Evolutionary conservation across 1,140 invertebrate species (phyloP).

Genomic region (Campoletis sonorensis): DNA sequence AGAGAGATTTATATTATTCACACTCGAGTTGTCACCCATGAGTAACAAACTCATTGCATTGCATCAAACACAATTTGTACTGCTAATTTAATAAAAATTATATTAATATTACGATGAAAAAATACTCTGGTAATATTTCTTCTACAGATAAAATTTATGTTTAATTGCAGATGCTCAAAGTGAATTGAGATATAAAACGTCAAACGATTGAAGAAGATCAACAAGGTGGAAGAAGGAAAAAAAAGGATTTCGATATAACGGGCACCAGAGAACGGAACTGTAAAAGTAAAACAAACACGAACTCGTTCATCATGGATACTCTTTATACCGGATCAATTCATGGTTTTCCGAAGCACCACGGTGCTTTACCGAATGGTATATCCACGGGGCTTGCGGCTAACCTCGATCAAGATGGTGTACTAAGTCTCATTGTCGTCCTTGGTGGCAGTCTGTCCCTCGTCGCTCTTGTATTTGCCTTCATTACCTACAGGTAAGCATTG

Average conservation of each 20-base stretch:
- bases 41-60: too few species aligned
- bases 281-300: constrained; percentile 22
- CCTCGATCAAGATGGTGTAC: constrained; percentile 78
- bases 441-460: constrained; percentile 83
- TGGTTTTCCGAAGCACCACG: constrained; percentile 69
- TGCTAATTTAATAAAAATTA: too few species aligned
- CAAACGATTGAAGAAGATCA: background rate
- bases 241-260: background rate
- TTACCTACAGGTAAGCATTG: constrained; percentile 81
- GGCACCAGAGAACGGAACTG: background rate
- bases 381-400: constrained; percentile 68
- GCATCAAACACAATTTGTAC: too few species aligned
- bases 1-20: too few species aligned
- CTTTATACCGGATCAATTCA: constrained; percentile 74
- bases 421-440: constrained; percentile 82
- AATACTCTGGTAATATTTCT: too few species aligned
- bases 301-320: constrained; percentile 71
- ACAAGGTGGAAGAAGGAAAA: background rate
- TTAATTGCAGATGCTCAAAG: constrained; percentile 36
- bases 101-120: too few species aligned
- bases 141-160: background rate
- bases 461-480: constrained; percentile 83
- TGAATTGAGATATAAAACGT: background rate
- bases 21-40: too few species aligned
- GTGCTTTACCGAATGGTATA: constrained; percentile 65